A percentile compares a stretch with the other conserved stretches of the same genome.
These are phyloP conservation scores for Opisthocomus hoazin DNA, from an alignment of 2,113 vertebrate species.

Conservation along the genomic window DNA sequence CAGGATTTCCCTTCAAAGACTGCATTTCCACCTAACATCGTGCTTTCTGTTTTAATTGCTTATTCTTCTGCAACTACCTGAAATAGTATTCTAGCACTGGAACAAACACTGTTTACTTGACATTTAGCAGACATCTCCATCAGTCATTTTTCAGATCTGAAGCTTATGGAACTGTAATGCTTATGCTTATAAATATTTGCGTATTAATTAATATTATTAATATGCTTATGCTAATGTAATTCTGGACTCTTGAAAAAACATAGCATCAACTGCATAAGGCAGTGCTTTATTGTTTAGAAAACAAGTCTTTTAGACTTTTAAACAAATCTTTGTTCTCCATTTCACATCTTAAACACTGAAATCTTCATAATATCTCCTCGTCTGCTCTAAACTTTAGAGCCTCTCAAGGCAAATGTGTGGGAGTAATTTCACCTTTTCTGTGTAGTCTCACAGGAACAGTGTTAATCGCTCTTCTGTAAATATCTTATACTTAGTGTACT, in stretches of 20 bases:
- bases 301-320: neutral
- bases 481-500: neutral
- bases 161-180: neutral
- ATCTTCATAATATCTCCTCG: neutral
- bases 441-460: neutral
- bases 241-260: neutral
- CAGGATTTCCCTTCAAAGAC: neutral
- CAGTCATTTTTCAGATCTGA: constrained; percentile 41
- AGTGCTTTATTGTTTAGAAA: neutral
- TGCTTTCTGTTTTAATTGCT: constrained; percentile 20
- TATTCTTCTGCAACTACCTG: neutral
- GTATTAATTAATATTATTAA: too few relatives aligned
- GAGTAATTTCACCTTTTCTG: neutral
- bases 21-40: neutral
- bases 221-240: neutral
- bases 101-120: constrained; percentile 10
- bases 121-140: constrained; percentile 26
- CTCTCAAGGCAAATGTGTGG: neutral
- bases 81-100: constrained; percentile 11
- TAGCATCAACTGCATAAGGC: neutral
- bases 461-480: neutral
- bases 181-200: too few relatives aligned
- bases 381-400: neutral
- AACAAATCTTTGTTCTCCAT: neutral
- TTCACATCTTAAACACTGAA: neutral